These are phyloP conservation scores for Acinonyx jubatus DNA, from an alignment of 2,113 vertebrate genomes.

Conservation along the genomic window DNA sequence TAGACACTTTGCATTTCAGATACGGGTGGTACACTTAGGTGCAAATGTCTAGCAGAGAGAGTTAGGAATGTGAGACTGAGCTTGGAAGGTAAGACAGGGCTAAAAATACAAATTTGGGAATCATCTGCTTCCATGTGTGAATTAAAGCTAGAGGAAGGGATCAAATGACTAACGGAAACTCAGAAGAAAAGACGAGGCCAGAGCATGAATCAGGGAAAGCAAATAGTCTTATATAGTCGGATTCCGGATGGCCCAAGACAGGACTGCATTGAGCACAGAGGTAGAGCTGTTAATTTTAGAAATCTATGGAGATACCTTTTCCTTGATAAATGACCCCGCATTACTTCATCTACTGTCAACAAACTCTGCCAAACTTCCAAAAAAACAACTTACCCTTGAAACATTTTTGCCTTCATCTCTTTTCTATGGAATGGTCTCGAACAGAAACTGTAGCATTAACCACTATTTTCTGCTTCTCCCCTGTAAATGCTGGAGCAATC, in stretches of 20 bases:
- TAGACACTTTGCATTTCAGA: constrained; percentile 44
- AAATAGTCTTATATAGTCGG: not conserved
- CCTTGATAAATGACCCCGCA: not conserved
- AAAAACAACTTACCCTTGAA: not conserved
- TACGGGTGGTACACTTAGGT: not conserved
- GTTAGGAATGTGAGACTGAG: constrained; percentile 42
- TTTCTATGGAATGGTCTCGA: not conserved
- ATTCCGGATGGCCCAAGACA: not conserved
- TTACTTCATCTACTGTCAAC: not conserved
- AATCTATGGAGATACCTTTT: not conserved
- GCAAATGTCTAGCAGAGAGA: constrained; percentile 25
- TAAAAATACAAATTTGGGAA: constrained; percentile 33
- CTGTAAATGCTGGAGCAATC: not conserved
- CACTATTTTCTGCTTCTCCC: not conserved
- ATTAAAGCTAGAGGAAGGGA: not conserved
- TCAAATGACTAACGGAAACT: not conserved
- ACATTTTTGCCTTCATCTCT: not conserved
- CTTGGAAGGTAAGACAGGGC: not conserved
- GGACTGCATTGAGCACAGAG: not conserved
- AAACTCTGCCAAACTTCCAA: not conserved
- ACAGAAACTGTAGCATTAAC: not conserved
- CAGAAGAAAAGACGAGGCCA: not conserved
- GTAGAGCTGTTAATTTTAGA: not conserved
- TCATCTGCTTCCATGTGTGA: constrained; percentile 4
- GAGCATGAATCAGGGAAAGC: not conserved